Evolutionary conservation across 1,140 invertebrate species (phyloP).

Genomic region (Tachypleus tridentatus): DNA sequence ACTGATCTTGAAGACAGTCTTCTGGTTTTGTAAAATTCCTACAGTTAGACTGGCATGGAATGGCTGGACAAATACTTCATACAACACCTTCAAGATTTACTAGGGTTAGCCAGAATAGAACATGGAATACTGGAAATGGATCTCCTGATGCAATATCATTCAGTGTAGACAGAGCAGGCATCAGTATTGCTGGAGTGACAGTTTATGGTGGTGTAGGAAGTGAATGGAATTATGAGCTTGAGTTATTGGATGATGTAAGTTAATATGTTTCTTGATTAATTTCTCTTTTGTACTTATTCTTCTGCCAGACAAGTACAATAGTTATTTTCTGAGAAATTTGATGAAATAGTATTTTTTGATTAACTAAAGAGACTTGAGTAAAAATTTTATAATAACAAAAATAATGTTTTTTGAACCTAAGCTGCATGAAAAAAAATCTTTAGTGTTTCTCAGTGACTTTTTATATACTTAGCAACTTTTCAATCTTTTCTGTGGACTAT

Average conservation of each 20-base stretch:
- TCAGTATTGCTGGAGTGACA: slow-evolving; percentile 74
- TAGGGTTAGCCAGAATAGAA: slow-evolving; percentile 68
- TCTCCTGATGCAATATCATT: slow-evolving; percentile 95
- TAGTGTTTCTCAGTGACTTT: no score
- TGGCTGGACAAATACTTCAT: slow-evolving; percentile 54
- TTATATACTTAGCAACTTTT: no score
- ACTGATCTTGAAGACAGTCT: no score
- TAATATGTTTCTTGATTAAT: slow-evolving; percentile 16
- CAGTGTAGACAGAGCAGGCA: slow-evolving; percentile 75
- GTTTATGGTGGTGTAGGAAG: slow-evolving; percentile 82
- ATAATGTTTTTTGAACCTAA: no score
- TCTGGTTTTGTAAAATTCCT: neutral
- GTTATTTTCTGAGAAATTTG: no score
- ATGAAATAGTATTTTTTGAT: no score
- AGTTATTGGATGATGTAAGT: slow-evolving; percentile 70
- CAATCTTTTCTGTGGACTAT: no score
- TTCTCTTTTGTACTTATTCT: neutral
- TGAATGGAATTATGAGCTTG: slow-evolving; percentile 59
- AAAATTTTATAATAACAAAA: no score
- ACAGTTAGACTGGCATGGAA: slow-evolving; percentile 29
- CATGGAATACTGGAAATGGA: slow-evolving; percentile 95
- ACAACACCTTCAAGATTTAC: slow-evolving; percentile 82
- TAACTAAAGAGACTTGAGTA: no score
- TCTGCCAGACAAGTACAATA: no score
- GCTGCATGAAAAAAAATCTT: no score